Evolutionary conservation across 2,797 vertebrate genomes (phyloP), one percentile per base, ranked within the genome.

Genomic region (Carduelis carduelis): DNA sequence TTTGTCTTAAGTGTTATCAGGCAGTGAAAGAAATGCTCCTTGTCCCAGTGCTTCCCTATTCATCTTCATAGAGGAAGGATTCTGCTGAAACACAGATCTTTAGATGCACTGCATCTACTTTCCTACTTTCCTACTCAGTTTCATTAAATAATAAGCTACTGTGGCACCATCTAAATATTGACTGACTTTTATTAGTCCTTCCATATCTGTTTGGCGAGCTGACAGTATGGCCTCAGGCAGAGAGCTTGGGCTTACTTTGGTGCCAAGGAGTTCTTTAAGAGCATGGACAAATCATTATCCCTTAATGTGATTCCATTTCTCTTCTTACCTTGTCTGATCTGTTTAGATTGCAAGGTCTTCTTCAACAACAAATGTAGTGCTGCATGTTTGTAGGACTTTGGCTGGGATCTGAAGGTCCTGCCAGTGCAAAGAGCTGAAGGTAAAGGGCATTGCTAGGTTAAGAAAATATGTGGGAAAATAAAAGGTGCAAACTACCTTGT

Each of bases 81-180:
- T 92, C 94, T 93, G 95, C 93, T 96, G 93, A 96, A 96, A 93
- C 43, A 93, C 63, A 84, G 71, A 89, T 83, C 89, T 93, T 81
- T 8, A 88, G 68, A 85, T 71, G 75, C 65, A 80, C 27, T 95
- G 64, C 5, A 15, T 79, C 81, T 83, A 7, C 90, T 83, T 87
- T 81, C 47, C 83, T 91, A 17, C 88, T 94, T 84, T 81, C 52
- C 55, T 79, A 49, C 60, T 79, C 49, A 2, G 46, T 95, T 96
- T 93, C 95, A 96, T 95, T 96, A 96, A 95, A 96, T 96, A 96
- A 90, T 96, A 96, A 96, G 93, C 75, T 87, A 50, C 88, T 77
- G 30, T 82, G 94, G 93, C 95, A 95, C 93, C 95, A 94, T 91
- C 94, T 93, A 87, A 96, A 90, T 94, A 96, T 96, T 95, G 93